A percentile compares a stretch with the other conserved stretches of the same genome.
phyloP scores from a whole-genome alignment of 2,888 invertebrate genomes.

The Xestia ashworthii region DNA sequence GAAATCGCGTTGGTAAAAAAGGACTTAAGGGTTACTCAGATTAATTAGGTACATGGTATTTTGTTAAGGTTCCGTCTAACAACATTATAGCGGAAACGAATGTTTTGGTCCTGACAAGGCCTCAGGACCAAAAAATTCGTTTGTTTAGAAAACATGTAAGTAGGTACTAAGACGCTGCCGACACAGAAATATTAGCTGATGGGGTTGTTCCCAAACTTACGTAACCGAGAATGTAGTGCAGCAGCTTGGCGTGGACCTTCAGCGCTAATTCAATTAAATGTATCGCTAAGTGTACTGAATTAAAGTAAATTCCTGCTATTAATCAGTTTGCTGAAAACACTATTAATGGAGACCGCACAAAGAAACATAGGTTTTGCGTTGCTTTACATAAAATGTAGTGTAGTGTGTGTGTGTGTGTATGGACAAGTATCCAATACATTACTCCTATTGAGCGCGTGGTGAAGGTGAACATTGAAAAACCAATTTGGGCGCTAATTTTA shows the following conservation, averaged over 20 bases:
- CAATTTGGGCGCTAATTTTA: slow-evolving; percentile 74
- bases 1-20: neutral
- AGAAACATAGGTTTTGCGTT: neutral
- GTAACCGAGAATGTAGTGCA: neutral
- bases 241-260: neutral
- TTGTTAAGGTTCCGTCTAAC: neutral
- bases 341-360: neutral
- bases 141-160: neutral
- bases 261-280: no score
- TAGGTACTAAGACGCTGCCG: neutral
- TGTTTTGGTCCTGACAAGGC: no score
- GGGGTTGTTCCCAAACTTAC: neutral
- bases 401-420: no score
- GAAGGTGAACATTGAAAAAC: slow-evolving; percentile 11
- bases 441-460: slow-evolving; percentile 7
- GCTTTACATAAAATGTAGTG: neutral
- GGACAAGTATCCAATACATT: neutral
- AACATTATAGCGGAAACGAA: neutral
- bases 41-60: neutral
- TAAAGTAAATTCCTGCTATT: neutral
- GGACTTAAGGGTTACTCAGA: slow-evolving; percentile 1
- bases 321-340: neutral
- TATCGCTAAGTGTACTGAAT: neutral
- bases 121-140: no score
- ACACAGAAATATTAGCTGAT: neutral